Conservation (phyloP, 1,140 invertebrate genomes). For the Hormaphis cornu region DNA sequence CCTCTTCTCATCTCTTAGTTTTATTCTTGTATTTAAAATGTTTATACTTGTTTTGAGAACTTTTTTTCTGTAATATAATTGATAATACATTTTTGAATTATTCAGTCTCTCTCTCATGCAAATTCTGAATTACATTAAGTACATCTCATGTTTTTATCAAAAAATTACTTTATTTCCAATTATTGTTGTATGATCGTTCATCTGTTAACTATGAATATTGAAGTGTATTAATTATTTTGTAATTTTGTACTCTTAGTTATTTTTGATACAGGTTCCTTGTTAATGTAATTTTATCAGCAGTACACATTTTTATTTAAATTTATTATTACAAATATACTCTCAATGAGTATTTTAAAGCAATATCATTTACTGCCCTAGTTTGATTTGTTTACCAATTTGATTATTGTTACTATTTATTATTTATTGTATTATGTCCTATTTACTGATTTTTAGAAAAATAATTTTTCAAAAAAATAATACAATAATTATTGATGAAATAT, state of each 20-base stretch:
- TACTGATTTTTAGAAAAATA: not conserved
- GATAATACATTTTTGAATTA: too few relatives aligned
- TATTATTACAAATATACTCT: not conserved
- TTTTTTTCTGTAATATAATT: not conserved
- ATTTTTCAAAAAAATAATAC: conserved; percentile 3
- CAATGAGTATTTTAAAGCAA: not conserved
- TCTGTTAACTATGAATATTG: too few relatives aligned
- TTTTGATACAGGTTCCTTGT: conserved; percentile 16
- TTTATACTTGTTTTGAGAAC: conserved; percentile 1
- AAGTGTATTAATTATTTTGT: not conserved
- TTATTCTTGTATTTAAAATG: conserved; percentile 11
- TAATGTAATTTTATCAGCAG: not conserved
- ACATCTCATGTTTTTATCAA: too few relatives aligned
- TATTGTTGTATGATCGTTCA: too few relatives aligned
- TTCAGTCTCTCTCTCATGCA: too few relatives aligned
- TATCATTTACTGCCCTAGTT: conserved; percentile 10
- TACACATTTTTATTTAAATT: not conserved
- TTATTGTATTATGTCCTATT: conserved; percentile 18
- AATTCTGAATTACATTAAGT: too few relatives aligned
- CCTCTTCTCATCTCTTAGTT: not conserved
- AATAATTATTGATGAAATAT: not conserved
- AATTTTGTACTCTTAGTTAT: not conserved
- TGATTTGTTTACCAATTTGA: conserved; percentile 21
- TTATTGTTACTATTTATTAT: conserved; percentile 13
- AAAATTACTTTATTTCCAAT: not conserved